A percentile compares a stretch with the other conserved stretches of the same genome.
These are phyloP conservation scores for Calameuta pallipes DNA, from an alignment of 2,888 invertebrate species.

Conservation along the genomic window DNA sequence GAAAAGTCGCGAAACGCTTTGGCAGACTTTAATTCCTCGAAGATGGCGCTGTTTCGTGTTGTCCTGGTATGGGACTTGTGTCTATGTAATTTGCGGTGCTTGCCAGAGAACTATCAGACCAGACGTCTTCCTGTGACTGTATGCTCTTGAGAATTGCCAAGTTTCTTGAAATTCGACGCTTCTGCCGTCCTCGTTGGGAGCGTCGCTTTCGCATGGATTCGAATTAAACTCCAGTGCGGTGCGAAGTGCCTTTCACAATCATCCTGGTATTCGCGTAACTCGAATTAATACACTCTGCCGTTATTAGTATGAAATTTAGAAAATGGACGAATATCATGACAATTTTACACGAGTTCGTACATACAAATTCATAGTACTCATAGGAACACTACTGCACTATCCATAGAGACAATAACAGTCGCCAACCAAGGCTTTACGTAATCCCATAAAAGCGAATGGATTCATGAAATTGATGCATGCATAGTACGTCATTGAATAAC, in stretches of 20 bases:
- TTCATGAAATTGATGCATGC: too few relatives aligned
- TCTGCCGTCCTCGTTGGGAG: neutral
- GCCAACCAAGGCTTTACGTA: neutral
- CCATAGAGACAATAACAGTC: neutral
- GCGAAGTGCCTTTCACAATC: neutral
- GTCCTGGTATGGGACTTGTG: neutral
- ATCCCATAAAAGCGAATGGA: neutral
- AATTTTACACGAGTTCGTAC: neutral
- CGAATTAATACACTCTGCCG: neutral
- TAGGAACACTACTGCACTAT: neutral
- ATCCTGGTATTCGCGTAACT: neutral
- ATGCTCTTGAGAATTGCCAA: neutral
- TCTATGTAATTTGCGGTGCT: neutral
- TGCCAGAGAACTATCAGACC: neutral
- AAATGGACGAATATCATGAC: neutral
- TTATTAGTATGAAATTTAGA: neutral
- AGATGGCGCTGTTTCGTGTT: neutral
- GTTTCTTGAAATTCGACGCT: neutral
- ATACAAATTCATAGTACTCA: neutral
- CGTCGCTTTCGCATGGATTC: neutral
- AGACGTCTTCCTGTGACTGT: neutral
- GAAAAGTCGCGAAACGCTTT: neutral
- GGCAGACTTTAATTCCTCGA: neutral
- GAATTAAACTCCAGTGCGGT: neutral
- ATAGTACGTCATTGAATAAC: neutral